A percentile compares a stretch with the other conserved stretches of the same genome.
These are phyloP conservation scores for Styela clava DNA, from an alignment of 23 tunicate genomes.

Conservation along the genomic window DNA sequence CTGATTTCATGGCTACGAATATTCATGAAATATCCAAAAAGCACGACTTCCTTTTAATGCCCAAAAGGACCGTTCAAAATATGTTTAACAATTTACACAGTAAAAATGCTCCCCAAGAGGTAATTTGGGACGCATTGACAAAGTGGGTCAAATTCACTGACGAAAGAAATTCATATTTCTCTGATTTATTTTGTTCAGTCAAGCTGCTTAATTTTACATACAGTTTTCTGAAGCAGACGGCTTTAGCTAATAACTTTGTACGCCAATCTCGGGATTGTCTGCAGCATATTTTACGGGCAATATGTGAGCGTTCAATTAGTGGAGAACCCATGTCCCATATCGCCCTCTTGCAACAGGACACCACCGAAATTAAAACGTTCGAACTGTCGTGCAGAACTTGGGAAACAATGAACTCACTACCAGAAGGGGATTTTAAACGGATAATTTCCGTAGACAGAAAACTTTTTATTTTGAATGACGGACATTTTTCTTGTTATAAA, in stretches of 20 bases:
- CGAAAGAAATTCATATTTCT: background rate
- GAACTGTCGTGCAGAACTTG: background rate
- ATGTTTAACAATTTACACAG: background rate
- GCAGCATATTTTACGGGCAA: background rate
- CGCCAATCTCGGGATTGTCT: background rate
- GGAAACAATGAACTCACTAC: background rate
- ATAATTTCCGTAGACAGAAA: background rate
- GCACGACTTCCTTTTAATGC: background rate
- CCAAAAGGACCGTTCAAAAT: background rate
- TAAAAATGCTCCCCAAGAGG: background rate
- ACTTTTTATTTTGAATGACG: background rate
- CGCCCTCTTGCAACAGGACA: background rate
- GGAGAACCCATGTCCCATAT: background rate
- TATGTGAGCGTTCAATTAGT: background rate
- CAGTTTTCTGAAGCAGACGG: background rate
- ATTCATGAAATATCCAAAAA: too few relatives aligned
- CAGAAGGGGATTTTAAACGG: background rate
- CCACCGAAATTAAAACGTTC: background rate
- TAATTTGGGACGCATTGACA: background rate
- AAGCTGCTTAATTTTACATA: background rate
- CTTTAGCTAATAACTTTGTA: background rate
- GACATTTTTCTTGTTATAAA: background rate
- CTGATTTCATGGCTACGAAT: background rate
- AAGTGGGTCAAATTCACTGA: background rate
- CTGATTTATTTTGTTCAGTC: background rate